These are phyloP conservation scores for Schizopygopsis pylzovi DNA, from an alignment of 2,797 vertebrate genomes.

Conservation along the genomic window DNA sequence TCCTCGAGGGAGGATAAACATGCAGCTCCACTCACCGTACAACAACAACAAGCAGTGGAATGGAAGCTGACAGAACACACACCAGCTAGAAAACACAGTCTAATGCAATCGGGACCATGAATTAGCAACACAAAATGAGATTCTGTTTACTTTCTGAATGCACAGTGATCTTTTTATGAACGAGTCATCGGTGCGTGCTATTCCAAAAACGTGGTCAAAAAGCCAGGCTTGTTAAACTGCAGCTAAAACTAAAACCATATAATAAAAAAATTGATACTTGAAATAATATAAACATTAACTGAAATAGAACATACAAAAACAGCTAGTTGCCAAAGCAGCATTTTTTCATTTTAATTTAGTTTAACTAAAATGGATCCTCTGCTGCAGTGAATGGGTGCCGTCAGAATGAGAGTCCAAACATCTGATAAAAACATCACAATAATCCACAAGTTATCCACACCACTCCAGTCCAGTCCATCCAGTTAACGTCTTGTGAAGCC, in stretches of 20 bases:
- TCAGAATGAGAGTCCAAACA: not conserved
- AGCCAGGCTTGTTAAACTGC: not conserved
- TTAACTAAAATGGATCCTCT: not conserved
- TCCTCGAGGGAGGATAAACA: conserved; percentile 16
- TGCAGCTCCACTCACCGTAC: conserved; percentile 4
- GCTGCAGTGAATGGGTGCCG: not conserved
- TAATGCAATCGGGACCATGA: not conserved
- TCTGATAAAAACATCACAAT: not conserved
- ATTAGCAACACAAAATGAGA: not conserved
- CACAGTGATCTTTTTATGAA: not conserved
- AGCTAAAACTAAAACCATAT: not conserved
- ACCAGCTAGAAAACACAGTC: not conserved
- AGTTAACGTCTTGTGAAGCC: not conserved
- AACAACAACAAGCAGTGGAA: not conserved
- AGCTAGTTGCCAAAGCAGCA: too few relatives aligned
- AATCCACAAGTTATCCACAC: too few relatives aligned
- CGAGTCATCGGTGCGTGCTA: not conserved
- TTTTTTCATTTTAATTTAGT: not conserved
- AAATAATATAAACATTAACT: too few relatives aligned
- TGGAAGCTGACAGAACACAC: conserved; percentile 13
- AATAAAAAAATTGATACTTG: not conserved
- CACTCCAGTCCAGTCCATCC: not conserved
- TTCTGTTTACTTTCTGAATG: not conserved
- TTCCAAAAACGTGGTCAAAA: not conserved
- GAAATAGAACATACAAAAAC: too few relatives aligned